Conservation (phyloP, 2,113 vertebrate genomes). For the Ailuropoda melanoleuca region DNA sequence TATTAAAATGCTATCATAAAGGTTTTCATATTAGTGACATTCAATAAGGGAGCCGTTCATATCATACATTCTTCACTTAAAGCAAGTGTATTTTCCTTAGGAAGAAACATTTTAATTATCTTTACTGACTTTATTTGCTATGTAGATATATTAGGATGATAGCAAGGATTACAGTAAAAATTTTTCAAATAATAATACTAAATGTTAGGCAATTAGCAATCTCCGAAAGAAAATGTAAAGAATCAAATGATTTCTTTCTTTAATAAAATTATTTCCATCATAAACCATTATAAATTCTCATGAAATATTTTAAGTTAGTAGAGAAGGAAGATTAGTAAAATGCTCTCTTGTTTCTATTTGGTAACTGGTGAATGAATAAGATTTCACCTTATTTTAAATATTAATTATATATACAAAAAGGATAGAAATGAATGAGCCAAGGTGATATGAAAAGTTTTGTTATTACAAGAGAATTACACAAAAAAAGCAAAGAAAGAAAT, state of each 20-base stretch:
- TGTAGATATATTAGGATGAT: not conserved
- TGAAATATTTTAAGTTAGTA: conserved; percentile 41
- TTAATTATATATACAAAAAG: conserved; percentile 10
- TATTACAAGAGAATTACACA: conserved; percentile 22
- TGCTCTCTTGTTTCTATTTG: not conserved
- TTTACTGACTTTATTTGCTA: conserved; percentile 45
- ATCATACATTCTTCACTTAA: not conserved
- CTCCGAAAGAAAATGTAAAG: conserved; percentile 28
- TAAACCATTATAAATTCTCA: conserved; percentile 46
- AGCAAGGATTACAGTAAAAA: conserved; percentile 25
- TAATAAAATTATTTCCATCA: conserved; percentile 37
- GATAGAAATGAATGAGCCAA: not conserved
- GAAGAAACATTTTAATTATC: conserved; percentile 31
- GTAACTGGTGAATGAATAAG: not conserved
- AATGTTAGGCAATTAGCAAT: not conserved
- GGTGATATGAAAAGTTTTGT: not conserved
- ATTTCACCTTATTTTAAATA: conserved; percentile 32
- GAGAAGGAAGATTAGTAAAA: conserved; percentile 34
- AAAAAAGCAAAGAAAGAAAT: not conserved
- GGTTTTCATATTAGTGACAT: not conserved
- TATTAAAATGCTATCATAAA: conserved; percentile 53
- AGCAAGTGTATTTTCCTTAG: conserved; percentile 13
- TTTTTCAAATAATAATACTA: not conserved
- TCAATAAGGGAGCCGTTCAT: not conserved
- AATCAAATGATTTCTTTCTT: conserved; percentile 26